Percentiles rank a stretch among this genome's conserved stretches.
These are phyloP conservation scores for Naso thynnoides DNA, from an alignment of 2,797 vertebrate species.

Conservation along the genomic window DNA sequence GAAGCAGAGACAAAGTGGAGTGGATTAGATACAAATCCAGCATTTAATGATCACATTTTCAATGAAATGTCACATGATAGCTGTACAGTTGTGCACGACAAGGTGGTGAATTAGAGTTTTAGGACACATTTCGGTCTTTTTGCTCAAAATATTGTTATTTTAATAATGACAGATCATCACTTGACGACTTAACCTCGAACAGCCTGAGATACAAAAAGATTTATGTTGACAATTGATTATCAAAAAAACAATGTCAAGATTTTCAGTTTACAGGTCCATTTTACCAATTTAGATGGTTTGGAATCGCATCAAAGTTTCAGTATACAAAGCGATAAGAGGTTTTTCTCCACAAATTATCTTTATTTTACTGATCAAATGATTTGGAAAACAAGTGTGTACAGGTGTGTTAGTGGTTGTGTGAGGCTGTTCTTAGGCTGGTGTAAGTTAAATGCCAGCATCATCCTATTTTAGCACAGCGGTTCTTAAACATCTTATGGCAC, in stretches of 20 bases:
- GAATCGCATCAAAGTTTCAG: neutral
- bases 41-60: neutral
- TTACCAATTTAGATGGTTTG: neutral
- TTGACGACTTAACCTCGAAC: neutral
- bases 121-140: neutral
- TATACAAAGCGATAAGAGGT: neutral
- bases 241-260: neutral
- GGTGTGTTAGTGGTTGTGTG: neutral
- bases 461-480: too few relatives aligned
- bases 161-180: neutral
- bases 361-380: neutral
- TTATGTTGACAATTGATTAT: neutral
- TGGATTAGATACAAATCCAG: neutral
- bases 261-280: neutral
- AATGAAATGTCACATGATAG: neutral
- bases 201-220: neutral
- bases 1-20: neutral
- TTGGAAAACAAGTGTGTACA: neutral
- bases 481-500: too few relatives aligned
- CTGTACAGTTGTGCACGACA: neutral
- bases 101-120: neutral
- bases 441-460: neutral
- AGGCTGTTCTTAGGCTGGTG: neutral
- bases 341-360: neutral
- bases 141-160: too few relatives aligned